Evolutionary conservation across 2,113 vertebrate species (phyloP).

Genomic region (Silurus glanis): DNA sequence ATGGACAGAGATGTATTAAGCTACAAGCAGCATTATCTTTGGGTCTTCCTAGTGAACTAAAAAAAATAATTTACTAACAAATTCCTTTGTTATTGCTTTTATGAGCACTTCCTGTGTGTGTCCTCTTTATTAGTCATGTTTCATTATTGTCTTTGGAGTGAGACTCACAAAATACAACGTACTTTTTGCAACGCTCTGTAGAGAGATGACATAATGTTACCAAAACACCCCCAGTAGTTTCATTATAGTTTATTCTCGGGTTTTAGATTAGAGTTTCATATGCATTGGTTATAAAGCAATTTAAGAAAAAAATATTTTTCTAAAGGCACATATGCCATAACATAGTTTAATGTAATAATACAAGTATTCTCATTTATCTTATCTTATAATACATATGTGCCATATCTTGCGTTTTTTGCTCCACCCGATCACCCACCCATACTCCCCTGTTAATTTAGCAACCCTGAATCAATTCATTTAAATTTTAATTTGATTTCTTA

Average conservation of each 20-base stretch:
- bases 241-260: background rate
- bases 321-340: background rate
- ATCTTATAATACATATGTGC: background rate
- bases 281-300: background rate
- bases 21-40: background rate
- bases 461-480: background rate
- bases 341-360: background rate
- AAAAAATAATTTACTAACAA: background rate
- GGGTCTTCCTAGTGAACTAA: background rate
- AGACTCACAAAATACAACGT: background rate
- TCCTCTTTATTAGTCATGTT: background rate
- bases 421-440: background rate
- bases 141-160: background rate
- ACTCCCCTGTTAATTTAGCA: background rate
- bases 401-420: background rate
- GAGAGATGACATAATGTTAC: background rate
- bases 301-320: background rate
- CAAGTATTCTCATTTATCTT: background rate
- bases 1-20: background rate
- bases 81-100: conserved; percentile 5
- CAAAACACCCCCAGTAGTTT: background rate
- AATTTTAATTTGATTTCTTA: conserved; percentile 30
- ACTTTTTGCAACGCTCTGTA: background rate
- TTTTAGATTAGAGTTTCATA: background rate
- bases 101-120: background rate